phyloP scores from a whole-genome alignment of 2,113 vertebrate species.

The Pterophyllum scalare region DNA sequence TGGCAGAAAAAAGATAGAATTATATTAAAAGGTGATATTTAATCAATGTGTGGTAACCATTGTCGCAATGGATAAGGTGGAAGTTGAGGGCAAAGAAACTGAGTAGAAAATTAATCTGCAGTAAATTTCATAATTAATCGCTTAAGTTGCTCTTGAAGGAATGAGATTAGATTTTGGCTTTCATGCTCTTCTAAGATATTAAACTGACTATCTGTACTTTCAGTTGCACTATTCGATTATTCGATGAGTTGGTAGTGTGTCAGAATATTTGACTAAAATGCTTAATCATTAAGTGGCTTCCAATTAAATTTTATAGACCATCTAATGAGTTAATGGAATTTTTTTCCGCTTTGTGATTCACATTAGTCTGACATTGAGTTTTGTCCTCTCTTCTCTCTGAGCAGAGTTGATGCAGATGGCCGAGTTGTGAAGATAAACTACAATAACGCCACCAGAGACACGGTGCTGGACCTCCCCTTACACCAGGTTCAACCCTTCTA shows the following conservation, averaged over 20 bases:
- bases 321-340: neutral
- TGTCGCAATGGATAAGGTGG: neutral
- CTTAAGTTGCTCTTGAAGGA: neutral
- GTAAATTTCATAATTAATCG: neutral
- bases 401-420: constrained; percentile 83
- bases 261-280: neutral
- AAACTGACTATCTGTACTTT: neutral
- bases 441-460: constrained; percentile 93
- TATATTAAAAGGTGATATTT: neutral
- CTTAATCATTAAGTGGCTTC: neutral
- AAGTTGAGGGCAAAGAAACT: neutral
- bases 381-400: neutral
- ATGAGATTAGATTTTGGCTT: neutral
- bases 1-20: neutral
- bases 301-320: neutral
- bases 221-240: neutral
- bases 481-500: constrained; percentile 92
- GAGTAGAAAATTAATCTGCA: neutral
- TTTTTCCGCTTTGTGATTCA: neutral
- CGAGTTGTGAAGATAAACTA: constrained; percentile 87
- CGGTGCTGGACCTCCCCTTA: constrained; percentile 87
- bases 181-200: neutral
- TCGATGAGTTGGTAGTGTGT: neutral
- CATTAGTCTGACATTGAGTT: neutral
- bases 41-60: neutral